A percentile compares a stretch with the other conserved stretches of the same genome.
These are phyloP conservation scores for Tetraneura akinire DNA, from an alignment of 1,140 invertebrate genomes.

Conservation along the genomic window DNA sequence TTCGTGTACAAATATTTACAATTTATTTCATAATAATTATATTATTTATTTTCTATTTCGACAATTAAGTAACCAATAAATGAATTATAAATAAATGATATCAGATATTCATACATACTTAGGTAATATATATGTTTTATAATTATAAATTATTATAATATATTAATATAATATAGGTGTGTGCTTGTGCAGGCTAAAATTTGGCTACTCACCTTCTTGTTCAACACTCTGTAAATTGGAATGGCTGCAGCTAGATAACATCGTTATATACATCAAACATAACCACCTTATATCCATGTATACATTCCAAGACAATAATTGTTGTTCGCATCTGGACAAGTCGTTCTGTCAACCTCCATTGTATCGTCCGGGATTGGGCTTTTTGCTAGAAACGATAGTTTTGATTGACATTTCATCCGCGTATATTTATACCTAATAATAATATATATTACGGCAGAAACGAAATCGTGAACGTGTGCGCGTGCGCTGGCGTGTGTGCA, in stretches of 20 bases:
- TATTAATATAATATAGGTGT: too few relatives aligned
- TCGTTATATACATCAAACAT: conserved; percentile 27
- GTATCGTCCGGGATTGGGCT: background rate
- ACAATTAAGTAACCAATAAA: background rate
- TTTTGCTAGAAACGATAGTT: conserved; percentile 12
- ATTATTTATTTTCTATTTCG: background rate
- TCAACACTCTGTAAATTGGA: conserved; percentile 1
- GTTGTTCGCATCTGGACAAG: conserved; percentile 16
- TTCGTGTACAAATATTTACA: too few relatives aligned
- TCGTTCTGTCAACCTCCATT: conserved; percentile 27
- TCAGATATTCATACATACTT: too few relatives aligned
- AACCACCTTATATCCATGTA: conserved; percentile 44
- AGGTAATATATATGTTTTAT: too few relatives aligned
- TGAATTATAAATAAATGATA: too few relatives aligned
- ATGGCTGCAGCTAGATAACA: conserved; percentile 55
- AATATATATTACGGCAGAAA: background rate
- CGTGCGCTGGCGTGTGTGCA: conserved; percentile 11
- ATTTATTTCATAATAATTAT: background rate
- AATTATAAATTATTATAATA: too few relatives aligned
- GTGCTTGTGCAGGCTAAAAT: background rate
- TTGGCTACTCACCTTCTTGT: conserved; percentile 21
- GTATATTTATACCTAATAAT: background rate
- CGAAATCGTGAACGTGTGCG: background rate
- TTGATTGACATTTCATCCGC: conserved; percentile 20
- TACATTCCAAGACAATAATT: conserved; percentile 40